Evolutionary conservation across 2,888 invertebrate genomes (phyloP).

Genomic region (Orchestes rusci): DNA sequence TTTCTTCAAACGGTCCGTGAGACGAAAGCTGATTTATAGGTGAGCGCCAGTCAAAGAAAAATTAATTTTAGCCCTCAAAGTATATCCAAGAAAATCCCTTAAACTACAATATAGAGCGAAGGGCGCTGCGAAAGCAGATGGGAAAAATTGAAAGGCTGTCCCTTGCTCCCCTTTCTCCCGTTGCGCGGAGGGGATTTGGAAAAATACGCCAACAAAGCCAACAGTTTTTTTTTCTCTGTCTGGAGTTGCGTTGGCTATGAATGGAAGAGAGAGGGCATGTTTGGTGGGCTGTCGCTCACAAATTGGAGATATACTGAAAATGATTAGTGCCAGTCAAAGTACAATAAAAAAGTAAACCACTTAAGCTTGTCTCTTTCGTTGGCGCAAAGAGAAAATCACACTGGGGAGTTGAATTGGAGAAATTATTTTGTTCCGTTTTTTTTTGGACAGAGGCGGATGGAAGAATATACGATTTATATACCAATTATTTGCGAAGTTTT

Average conservation of each 20-base stretch:
- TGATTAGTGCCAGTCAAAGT: conserved; percentile 33
- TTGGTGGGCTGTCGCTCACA: too few species aligned
- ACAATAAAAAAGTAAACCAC: conserved; percentile 33
- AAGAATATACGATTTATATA: too few species aligned
- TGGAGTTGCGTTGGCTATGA: too few species aligned
- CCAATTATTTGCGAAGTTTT: too few species aligned
- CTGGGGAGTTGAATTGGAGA: too few species aligned
- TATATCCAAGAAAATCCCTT: not conserved
- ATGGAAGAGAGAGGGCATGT: conserved; percentile 18
- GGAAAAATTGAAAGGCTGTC: conserved; percentile 37
- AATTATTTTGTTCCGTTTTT: too few species aligned
- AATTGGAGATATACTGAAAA: conserved; percentile 35
- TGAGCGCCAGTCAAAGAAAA: not conserved
- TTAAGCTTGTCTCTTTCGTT: conserved; percentile 26
- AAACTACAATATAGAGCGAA: not conserved
- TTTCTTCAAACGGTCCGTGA: conserved; percentile 95
- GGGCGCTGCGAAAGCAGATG: conserved; percentile 33
- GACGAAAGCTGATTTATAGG: conserved; percentile 96
- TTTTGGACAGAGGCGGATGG: too few species aligned
- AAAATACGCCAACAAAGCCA: conserved; percentile 30
- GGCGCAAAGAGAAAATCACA: conserved; percentile 20
- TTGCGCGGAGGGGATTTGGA: conserved; percentile 31
- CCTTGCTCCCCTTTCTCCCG: conserved; percentile 17
- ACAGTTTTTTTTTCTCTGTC: conserved; percentile 8
- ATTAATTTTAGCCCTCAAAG: too few species aligned